A percentile compares a stretch with the other conserved stretches of the same genome.
phyloP scores from a whole-genome alignment of 2,113 vertebrate genomes.

The Oncorhynchus masou region DNA sequence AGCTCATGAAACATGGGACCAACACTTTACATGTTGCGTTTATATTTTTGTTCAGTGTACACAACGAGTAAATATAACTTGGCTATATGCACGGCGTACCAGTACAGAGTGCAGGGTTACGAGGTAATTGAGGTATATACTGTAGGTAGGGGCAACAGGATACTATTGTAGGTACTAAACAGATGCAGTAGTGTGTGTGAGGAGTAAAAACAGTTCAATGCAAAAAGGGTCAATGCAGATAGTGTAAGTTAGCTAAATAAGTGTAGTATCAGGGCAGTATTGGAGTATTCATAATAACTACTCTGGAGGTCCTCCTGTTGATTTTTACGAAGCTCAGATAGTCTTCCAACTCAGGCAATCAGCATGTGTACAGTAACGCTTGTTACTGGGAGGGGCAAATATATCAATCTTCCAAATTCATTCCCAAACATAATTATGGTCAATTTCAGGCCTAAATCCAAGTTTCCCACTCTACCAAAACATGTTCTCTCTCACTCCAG shows the following conservation, averaged over 20 bases:
- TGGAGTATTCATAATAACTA: neutral
- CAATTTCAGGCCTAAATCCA: conserved; percentile 41
- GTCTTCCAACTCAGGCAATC: neutral
- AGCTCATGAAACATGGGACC: too few relatives aligned
- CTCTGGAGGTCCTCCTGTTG: neutral
- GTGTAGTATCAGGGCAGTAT: neutral
- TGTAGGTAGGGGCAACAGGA: too few relatives aligned
- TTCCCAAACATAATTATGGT: conserved; percentile 35
- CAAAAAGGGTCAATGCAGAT: too few relatives aligned
- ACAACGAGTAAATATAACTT: too few relatives aligned
- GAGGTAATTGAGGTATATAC: too few relatives aligned
- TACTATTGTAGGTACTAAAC: too few relatives aligned
- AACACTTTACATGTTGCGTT: too few relatives aligned
- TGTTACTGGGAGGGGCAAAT: conserved; percentile 35
- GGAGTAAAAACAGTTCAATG: too few relatives aligned
- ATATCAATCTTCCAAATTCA: conserved; percentile 41
- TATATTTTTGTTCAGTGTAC: too few relatives aligned
- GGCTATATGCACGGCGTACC: too few relatives aligned
- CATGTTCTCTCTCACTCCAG: conserved; percentile 12
- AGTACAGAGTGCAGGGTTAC: too few relatives aligned
- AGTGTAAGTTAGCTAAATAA: neutral
- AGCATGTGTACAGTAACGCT: conserved; percentile 32
- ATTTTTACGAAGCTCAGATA: neutral
- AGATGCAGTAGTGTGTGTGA: too few relatives aligned
- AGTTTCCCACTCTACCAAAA: conserved; percentile 47